Evolutionary conservation across 2,113 vertebrate genomes (phyloP).

Genomic region (Otolemur garnettii): DNA sequence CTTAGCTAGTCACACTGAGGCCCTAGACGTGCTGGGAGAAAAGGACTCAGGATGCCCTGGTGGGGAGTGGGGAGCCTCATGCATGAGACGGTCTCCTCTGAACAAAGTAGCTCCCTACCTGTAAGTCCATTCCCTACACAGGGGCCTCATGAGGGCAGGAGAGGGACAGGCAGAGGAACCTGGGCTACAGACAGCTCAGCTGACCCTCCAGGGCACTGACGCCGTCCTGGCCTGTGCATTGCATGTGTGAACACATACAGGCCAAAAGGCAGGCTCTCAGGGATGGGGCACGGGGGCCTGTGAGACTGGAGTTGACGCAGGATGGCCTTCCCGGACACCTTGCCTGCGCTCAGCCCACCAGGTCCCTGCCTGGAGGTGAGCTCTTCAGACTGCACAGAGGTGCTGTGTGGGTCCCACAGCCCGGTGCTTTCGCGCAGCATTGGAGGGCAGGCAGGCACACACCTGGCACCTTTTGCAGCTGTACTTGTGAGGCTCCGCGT

Average conservation of each 20-base stretch:
- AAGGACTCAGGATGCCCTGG: accelerated
- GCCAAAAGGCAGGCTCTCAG: too few relatives aligned
- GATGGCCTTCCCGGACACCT: not conserved
- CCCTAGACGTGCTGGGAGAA: accelerated
- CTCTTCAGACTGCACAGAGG: accelerated
- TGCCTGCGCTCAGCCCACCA: not conserved
- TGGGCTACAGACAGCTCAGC: accelerated
- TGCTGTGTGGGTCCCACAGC: not conserved
- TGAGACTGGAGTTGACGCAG: not conserved
- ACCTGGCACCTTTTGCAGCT: conserved; percentile 99
- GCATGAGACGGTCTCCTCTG: accelerated
- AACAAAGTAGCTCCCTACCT: not conserved
- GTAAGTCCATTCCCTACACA: accelerated
- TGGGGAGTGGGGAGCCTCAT: not conserved
- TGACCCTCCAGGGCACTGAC: too few relatives aligned
- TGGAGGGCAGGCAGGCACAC: accelerated
- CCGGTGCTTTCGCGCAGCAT: not conserved
- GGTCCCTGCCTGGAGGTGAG: not conserved
- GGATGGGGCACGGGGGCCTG: accelerated
- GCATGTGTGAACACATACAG: too few relatives aligned
- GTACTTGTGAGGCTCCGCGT: conserved; percentile 97
- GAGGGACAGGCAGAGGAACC: not conserved
- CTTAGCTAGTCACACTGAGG: accelerated
- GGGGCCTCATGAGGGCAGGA: not conserved
- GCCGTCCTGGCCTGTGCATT: not conserved